Conservation (phyloP, 2,888 invertebrate genomes). For the Salpingus planirostris region DNA sequence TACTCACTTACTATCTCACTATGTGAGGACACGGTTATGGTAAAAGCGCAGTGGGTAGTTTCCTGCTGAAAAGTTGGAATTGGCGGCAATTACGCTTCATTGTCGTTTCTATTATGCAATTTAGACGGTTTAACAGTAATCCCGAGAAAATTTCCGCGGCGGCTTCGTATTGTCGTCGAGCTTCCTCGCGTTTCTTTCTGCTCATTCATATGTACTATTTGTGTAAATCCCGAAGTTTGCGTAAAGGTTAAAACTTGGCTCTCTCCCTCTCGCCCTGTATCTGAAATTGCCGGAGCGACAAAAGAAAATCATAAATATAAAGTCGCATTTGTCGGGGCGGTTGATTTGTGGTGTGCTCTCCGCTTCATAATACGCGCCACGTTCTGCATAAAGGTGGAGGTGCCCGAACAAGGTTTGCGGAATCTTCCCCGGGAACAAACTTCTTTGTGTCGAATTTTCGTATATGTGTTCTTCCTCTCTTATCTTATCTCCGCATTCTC, state of each 20-base stretch:
- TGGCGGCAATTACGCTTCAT: conserved; percentile 20
- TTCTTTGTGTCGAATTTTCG: conserved; percentile 18
- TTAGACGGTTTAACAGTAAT: conserved; percentile 15
- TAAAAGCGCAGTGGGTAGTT: conserved; percentile 4
- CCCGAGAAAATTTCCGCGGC: conserved; percentile 16
- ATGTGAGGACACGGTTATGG: too few species aligned
- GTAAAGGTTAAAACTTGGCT: conserved; percentile 10
- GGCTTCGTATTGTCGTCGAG: conserved; percentile 1
- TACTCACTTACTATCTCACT: too few species aligned
- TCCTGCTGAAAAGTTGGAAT: conserved; percentile 12
- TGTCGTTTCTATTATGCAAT: conserved; percentile 23
- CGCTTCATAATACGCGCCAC: too few species aligned
- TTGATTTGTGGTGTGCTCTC: conserved; percentile 25
- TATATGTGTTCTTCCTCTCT: conserved; percentile 11
- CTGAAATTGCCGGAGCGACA: too few species aligned
- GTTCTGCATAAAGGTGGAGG: conserved; percentile 24
- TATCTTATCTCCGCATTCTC: conserved; percentile 18
- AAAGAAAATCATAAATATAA: conserved; percentile 24
- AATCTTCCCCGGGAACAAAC: too few species aligned
- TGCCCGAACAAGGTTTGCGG: too few species aligned
- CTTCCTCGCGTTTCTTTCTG: conserved; percentile 5
- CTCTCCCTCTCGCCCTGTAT: too few species aligned
- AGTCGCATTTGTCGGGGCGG: conserved; percentile 21
- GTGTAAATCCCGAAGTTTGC: conserved; percentile 4
- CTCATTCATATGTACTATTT: conserved; percentile 15